Evolutionary conservation across 2,113 vertebrate genomes (phyloP), one percentile per base, ranked within the genome.

Genomic region (Chaetodon trifascialis): DNA sequence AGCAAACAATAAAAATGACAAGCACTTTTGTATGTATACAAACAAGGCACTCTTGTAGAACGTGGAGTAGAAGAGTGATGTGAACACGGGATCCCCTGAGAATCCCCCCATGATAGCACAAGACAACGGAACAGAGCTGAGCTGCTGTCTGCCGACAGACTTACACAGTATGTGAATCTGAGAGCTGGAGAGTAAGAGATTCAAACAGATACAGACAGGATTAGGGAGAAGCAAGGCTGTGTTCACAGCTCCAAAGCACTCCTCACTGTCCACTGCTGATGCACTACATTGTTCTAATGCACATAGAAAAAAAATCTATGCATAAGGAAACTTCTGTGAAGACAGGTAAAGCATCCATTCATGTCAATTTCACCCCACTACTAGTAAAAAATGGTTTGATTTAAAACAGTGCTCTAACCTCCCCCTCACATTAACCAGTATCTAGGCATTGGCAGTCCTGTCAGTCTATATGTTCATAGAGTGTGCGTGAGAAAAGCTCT

Each of bases 71-170:
- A 72, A 85, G 70, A 89, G 87, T 66, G 83, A 93, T 87, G 88
- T 89, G 92, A 94, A 86, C 86, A 83, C 17, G 79, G 74, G 76
- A 79, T 88, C 88, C 75, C 90, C 73, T 17, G 87, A 89, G 91
- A 87, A 80, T 66, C 82, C 19, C 85, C 75, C 55, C 25, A 54
- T 82, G 86, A 90, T 85, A 72, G 73, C 81, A 47, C 70, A 25
- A 80, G 82, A 87, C 83, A 82, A 84, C 30, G 56, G 75, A 88
- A 80, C 87, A 86, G 88, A 85, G 81, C 76, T 5, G 65, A 87
- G 77, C 77, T 76, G 81, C 79, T 80, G 83, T 87, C 84, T 89
- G 87, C 65, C 34, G 70, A 76, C 79, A 85, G 62, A 83, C 70
- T 78, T 65, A 42, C 44, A 73, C 76, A 25, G 65, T 58, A 3